phyloP scores from a whole-genome alignment of 2,888 invertebrate species.

The Drosophila nigritarsus region DNA sequence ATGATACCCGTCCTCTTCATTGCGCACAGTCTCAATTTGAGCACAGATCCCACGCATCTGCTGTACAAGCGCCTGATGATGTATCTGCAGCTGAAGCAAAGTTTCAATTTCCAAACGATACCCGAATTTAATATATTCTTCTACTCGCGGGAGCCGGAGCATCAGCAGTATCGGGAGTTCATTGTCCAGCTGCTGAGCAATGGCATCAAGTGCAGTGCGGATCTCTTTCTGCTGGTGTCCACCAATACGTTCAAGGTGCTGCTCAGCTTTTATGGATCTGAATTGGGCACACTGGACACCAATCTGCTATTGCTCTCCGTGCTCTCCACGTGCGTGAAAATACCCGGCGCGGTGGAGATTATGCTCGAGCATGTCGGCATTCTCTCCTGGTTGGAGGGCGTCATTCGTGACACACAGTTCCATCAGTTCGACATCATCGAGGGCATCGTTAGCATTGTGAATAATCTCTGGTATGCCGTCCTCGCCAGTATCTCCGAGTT shows the following conservation, averaged over 20 bases:
- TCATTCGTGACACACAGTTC: conserved; percentile 82
- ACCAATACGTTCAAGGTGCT: conserved; percentile 92
- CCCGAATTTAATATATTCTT: conserved; percentile 95
- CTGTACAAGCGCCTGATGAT: conserved; percentile 92
- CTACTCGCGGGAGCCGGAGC: conserved; percentile 91
- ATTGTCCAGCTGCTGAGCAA: conserved; percentile 91
- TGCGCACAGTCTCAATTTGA: conserved; percentile 86
- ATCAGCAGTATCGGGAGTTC: conserved; percentile 90
- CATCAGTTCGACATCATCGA: conserved; percentile 85
- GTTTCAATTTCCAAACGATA: conserved; percentile 91
- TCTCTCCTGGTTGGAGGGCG: conserved; percentile 88
- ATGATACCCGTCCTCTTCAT: conserved; percentile 83
- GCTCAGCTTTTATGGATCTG: conserved; percentile 89
- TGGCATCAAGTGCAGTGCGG: conserved; percentile 91
- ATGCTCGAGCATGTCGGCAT: conserved; percentile 90
- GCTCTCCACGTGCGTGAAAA: conserved; percentile 87
- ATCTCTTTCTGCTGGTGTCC: conserved; percentile 90
- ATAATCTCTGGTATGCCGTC: conserved; percentile 83
- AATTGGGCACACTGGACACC: conserved; percentile 87
- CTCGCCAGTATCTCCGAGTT: conserved; percentile 76
- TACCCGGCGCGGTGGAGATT: conserved; percentile 88
- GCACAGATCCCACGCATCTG: conserved; percentile 90
- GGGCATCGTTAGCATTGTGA: conserved; percentile 82
- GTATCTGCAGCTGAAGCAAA: conserved; percentile 91
- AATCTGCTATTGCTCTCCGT: conserved; percentile 89